Evolutionary conservation across 2,113 vertebrate species (phyloP), one percentile per base, ranked within the genome.

Genomic region (Thinocorus orbignyianus): DNA sequence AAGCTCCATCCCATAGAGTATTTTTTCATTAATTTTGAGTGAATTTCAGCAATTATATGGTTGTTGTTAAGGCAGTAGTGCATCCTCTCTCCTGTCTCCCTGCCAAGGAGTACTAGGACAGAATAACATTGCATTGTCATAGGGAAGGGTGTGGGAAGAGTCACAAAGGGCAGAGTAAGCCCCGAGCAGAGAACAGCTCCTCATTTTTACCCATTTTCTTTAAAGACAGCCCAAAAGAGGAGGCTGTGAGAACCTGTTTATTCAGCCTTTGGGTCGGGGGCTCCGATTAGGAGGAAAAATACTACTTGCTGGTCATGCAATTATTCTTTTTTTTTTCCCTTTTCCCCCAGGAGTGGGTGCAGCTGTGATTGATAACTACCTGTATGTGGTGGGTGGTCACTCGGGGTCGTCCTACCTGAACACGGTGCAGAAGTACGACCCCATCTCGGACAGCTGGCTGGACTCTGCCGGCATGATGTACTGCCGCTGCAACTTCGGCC

Each of bases 321-420:
- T 18, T 7, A 5, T 44, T 17, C 18, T 46, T 11, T 22, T 33
- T 70, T 13, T 68, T 72, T 64, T 25, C 35, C 10, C 69, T 26
- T 87, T 87, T 81, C 55, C 68, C 6, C 20, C 69, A 99, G 99
- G 99, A 66, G 99, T 99, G 37, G 99, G 99, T 28, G 99, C 99
- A 37, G 99, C 99, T 11, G 98, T 99, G 22, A 98, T 99, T 70
- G 99, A 99, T 85, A 99, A 99, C 97, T 99, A 98, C 97, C 99
- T 99, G 73, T 99, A 99, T 37, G 99, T 99, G 49, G 99, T 99
- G 7, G 99, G 99, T 6, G 99, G 99, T 33, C 99, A 99, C 95
- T 99, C 99, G 0, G 99, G 99, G 39, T 99, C 99, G 0, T 99
- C 99, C 72, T 99, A 99, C 96, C 98, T 99, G 96, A 99, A 99